A percentile compares a stretch with the other conserved stretches of the same genome.
Evolutionary conservation across 2,888 invertebrate species (phyloP).

Genomic region (Drosophila limbata): DNA sequence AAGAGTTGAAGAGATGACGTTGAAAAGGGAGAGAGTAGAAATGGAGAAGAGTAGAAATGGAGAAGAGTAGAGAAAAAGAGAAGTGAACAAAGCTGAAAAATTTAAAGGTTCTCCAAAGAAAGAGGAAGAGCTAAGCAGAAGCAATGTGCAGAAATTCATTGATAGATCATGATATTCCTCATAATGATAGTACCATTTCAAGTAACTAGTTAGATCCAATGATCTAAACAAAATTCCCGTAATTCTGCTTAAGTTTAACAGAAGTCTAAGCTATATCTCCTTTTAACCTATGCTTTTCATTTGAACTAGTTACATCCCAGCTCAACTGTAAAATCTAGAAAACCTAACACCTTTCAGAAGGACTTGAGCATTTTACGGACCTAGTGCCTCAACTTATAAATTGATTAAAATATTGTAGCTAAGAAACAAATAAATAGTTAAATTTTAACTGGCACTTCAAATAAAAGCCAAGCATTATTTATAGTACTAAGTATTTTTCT

Average conservation of each 20-base stretch:
- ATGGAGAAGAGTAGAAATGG: background rate
- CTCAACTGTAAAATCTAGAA: too few relatives aligned
- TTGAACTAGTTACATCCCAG: too few relatives aligned
- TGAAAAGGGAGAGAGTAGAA: background rate
- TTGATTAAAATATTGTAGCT: background rate
- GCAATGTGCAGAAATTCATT: conserved; percentile 6
- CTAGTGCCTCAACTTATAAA: background rate
- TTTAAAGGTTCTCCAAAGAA: conserved; percentile 1
- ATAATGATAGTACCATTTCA: background rate
- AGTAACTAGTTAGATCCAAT: background rate
- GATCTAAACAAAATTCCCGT: background rate
- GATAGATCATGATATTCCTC: background rate
- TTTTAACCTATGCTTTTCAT: background rate
- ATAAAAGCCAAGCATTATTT: too few relatives aligned
- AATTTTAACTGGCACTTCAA: too few relatives aligned
- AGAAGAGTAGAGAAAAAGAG: background rate
- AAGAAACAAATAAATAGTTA: background rate
- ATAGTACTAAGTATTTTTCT: background rate
- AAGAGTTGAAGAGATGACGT: background rate
- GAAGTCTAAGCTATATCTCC: too few relatives aligned
- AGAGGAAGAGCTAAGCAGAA: conserved; percentile 27
- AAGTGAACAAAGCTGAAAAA: background rate
- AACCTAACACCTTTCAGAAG: background rate
- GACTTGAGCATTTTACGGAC: too few relatives aligned
- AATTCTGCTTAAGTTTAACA: background rate